Base-by-base conservation (phyloP, 2,888 invertebrate genomes). In the Gibbula magus region DNA sequence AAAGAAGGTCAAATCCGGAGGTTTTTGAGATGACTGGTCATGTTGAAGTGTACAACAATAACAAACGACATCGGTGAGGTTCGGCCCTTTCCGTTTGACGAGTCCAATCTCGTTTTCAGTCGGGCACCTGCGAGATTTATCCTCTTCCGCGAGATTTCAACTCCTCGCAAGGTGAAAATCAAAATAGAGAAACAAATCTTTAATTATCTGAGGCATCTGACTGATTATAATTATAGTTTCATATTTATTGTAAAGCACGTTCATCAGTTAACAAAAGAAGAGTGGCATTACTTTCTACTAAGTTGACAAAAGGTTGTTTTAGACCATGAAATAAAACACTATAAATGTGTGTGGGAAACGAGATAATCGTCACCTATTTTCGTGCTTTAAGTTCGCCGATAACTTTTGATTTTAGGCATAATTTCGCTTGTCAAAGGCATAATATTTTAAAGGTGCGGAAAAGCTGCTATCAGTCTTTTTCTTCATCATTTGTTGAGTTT, bases 11-110 rank as follows among this genome's bases (percentile, higher is more conserved):
- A 78, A 78, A 78, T 51, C 51, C 29, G 53, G 67, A 70, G 78
- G 70, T 39, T 74, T 73, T 70, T 73, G 53, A 45, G 29, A 51
- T 74, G 79, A 79, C 79, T 66, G 73, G 56, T 79, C 79, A 79
- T 74, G 74, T 79, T 78, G 78, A 70, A 81, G 79, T 83, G 81
- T 87, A 90, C 88, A 91, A 91, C 90, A 91, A 91, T 90, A 91
- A 91, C 90, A 91, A 89, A 90, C 86, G 82, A 84, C 81, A 82
- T 88, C 89, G 89, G 81, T 56, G 75, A 79, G 78, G 53, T 75
- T 85, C 89, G 88, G 80, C 54, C 79, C 8, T 73, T 32, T 81
- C 82, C 89, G 89, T 81, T 61, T 61, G 61, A 61, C 61, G 61
- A 70, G 35, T 39, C 35, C 32, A 70, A 70, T 39, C 74, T 51